Percentiles rank a stretch among this genome's conserved stretches.
These are phyloP conservation scores for Anisognathus igniventris DNA, from an alignment of 2,797 vertebrate genomes.

Conservation along the genomic window DNA sequence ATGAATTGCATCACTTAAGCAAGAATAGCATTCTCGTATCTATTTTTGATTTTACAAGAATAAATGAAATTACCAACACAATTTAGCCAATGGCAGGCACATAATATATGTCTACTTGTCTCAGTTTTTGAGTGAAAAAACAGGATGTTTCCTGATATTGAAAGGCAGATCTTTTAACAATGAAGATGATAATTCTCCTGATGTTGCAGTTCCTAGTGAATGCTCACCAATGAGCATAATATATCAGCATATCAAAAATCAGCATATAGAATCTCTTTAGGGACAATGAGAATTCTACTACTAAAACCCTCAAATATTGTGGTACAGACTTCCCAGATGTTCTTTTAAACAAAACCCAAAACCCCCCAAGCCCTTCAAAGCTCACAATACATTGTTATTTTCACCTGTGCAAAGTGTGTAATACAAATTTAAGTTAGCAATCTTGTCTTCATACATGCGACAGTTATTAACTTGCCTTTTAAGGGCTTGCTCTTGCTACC, in stretches of 20 bases:
- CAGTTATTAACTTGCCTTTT: background rate
- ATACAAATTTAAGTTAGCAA: background rate
- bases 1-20: constrained; percentile 41
- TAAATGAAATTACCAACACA: background rate
- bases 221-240: background rate
- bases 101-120: background rate
- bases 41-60: constrained; percentile 37
- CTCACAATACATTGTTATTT: background rate
- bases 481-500: background rate
- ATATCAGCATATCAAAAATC: background rate
- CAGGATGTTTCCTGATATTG: background rate
- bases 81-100: background rate
- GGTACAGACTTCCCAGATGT: background rate
- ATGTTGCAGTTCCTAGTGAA: background rate
- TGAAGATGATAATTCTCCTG: background rate
- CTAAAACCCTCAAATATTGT: background rate
- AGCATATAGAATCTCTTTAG: background rate
- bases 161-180: background rate
- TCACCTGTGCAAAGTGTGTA: background rate
- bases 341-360: background rate
- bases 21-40: constrained; percentile 31
- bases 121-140: background rate
- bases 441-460: background rate
- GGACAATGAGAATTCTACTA: background rate
- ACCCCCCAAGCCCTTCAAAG: background rate